Evolutionary conservation across 2,888 invertebrate species (phyloP).

Genomic region (Eudasyphora cyanicolor): DNA sequence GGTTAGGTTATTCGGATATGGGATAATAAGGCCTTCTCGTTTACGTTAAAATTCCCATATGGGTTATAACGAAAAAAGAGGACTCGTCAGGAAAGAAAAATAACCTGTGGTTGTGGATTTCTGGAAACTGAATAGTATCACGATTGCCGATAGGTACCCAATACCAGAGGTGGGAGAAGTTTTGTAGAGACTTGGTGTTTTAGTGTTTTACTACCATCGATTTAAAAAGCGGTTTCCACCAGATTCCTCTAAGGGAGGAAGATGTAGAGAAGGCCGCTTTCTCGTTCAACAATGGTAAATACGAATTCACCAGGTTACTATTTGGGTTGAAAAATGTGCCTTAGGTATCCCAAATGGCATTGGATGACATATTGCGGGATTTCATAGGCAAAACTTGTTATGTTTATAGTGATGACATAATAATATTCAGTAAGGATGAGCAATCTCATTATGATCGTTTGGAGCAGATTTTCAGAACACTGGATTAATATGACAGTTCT

Average conservation of each 20-base stretch:
- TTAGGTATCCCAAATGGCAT: neutral
- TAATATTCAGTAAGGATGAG: neutral
- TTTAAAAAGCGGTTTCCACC: too few relatives aligned
- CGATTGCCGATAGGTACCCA: too few relatives aligned
- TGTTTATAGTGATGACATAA: neutral
- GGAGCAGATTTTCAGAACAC: neutral
- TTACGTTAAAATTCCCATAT: too few relatives aligned
- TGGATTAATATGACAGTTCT: too few relatives aligned
- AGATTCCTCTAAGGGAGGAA: neutral
- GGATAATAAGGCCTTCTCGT: neutral
- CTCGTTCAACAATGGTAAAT: too few relatives aligned
- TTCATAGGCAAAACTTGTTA: neutral
- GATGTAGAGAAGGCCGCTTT: neutral
- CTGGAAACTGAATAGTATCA: constrained; percentile 49
- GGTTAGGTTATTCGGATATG: neutral
- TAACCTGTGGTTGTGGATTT: constrained; percentile 43
- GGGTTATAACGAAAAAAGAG: too few relatives aligned
- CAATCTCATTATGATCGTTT: neutral
- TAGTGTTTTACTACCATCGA: neutral
- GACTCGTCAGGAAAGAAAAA: constrained; percentile 23
- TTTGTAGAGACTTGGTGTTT: too few relatives aligned
- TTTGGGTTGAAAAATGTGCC: too few relatives aligned
- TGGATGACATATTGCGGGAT: neutral
- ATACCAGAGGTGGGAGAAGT: neutral
- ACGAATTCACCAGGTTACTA: too few relatives aligned